These are phyloP conservation scores for Xiphorhynchus elegans DNA, from an alignment of 2,113 vertebrate species.

Conservation along the genomic window DNA sequence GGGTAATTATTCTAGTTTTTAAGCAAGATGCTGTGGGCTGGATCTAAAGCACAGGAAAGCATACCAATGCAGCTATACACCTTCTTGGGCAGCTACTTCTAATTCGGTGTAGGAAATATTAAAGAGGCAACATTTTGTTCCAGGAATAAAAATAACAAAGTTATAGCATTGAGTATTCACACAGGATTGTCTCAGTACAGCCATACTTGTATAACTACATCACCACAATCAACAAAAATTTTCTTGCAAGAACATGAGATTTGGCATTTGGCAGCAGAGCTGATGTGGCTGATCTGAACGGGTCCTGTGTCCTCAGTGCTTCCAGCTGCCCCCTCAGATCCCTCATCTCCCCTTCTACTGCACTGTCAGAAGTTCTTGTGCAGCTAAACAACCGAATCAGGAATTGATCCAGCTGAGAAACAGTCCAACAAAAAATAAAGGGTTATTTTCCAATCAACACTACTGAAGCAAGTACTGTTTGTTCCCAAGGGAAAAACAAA, in stretches of 20 bases:
- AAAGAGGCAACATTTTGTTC: not conserved
- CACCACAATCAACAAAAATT: not conserved
- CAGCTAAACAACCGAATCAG: not conserved
- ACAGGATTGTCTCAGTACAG: not conserved
- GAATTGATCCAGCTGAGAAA: slow-evolving; percentile 23
- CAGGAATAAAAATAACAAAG: not conserved
- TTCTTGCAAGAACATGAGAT: not conserved
- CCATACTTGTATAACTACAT: not conserved
- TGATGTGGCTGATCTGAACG: not conserved
- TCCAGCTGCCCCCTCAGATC: slow-evolving; percentile 12
- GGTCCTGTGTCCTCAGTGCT: not conserved
- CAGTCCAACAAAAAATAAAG: not conserved
- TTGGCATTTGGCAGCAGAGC: not conserved
- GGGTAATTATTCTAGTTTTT: not conserved
- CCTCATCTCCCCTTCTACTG: not conserved
- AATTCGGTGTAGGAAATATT: not conserved
- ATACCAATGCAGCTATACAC: not conserved
- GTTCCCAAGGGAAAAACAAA: slow-evolving; percentile 20
- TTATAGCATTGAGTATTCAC: not conserved
- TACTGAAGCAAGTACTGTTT: not conserved
- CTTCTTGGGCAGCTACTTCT: not conserved
- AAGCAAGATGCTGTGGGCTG: not conserved
- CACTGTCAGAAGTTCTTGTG: not conserved
- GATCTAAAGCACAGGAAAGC: not conserved
- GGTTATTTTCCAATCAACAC: slow-evolving; percentile 11